A percentile compares a stretch with the other conserved stretches of the same genome.
These are phyloP conservation scores for Tachysurus fulvidraco DNA, from an alignment of 2,113 vertebrate species.

Conservation along the genomic window DNA sequence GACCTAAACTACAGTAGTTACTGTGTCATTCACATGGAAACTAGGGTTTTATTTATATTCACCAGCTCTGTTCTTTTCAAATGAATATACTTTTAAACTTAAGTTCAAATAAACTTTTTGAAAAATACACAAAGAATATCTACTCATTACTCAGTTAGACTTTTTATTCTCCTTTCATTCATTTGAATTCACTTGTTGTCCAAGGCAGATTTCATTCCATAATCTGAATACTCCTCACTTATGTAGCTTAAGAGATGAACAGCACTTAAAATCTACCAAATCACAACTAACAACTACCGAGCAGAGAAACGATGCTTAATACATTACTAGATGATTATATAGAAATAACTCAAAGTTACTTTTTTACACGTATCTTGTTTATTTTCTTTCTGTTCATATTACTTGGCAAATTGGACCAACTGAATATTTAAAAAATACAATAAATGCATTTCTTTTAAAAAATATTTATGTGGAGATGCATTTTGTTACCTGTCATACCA, in stretches of 20 bases:
- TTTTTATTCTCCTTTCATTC: neutral
- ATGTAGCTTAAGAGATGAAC: neutral
- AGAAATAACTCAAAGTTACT: neutral
- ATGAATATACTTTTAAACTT: neutral
- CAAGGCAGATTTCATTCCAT: neutral
- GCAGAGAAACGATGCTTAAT: too few relatives aligned
- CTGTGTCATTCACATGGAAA: neutral
- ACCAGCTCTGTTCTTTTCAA: neutral
- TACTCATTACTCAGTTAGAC: neutral
- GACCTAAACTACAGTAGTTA: neutral
- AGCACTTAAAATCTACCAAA: too few relatives aligned
- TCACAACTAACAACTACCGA: too few relatives aligned
- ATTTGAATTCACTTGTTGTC: neutral
- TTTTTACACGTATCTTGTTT: neutral
- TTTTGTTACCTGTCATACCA: constrained; percentile 87
- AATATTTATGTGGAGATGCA: neutral
- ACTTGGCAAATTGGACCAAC: neutral
- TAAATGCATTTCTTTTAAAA: neutral
- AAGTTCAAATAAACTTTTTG: too few relatives aligned
- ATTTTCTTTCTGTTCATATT: neutral
- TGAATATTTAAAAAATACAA: neutral
- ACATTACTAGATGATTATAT: too few relatives aligned
- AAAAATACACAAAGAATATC: neutral
- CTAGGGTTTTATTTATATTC: neutral
- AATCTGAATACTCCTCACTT: neutral